These are phyloP conservation scores for Eulemur mongoz DNA, from an alignment of 2,797 vertebrate genomes.

Conservation along the genomic window DNA sequence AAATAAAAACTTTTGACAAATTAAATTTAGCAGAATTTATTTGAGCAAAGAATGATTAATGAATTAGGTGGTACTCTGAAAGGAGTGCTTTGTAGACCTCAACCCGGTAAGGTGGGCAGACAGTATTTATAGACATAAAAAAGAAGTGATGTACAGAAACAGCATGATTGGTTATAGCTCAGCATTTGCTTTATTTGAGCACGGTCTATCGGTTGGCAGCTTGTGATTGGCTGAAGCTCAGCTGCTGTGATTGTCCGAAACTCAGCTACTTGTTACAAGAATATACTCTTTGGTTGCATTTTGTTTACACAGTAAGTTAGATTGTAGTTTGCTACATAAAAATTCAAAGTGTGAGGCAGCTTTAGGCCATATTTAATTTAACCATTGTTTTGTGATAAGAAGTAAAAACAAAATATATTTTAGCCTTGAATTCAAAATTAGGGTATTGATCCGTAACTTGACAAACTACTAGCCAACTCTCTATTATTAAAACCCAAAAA, in stretches of 20 bases:
- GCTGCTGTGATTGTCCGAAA: background rate
- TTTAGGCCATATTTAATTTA: background rate
- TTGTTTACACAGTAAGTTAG: background rate
- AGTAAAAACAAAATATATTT: background rate
- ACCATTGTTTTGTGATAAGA: background rate
- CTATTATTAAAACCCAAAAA: background rate
- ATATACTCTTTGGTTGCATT: background rate
- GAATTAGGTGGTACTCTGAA: background rate
- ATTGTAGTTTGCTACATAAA: background rate
- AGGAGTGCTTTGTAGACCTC: background rate
- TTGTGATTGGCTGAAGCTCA: background rate
- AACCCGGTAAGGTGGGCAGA: too few species aligned
- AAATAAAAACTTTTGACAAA: background rate
- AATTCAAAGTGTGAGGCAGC: background rate
- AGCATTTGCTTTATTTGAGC: background rate
- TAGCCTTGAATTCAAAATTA: conserved; percentile 16
- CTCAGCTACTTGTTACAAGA: background rate
- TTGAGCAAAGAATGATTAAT: background rate
- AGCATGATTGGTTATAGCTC: background rate
- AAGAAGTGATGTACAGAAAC: background rate
- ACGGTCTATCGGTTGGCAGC: background rate
- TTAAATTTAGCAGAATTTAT: background rate
- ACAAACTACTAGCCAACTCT: background rate
- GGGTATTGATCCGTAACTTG: background rate
- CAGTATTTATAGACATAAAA: background rate